These are phyloP conservation scores for Drosophila kepulauana DNA, from an alignment of 1,140 invertebrate species.

Conservation along the genomic window DNA sequence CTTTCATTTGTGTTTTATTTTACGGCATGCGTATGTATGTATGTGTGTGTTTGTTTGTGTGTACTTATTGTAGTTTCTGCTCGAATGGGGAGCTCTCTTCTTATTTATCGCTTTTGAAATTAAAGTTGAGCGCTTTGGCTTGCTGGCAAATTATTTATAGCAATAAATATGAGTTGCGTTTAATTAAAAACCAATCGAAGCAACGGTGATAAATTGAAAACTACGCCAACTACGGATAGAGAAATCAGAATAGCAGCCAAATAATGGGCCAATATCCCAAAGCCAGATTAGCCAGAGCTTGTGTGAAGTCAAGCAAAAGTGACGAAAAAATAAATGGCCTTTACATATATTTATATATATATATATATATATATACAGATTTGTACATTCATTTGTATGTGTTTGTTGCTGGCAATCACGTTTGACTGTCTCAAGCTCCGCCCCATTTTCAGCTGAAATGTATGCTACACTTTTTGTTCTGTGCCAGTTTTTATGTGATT, in stretches of 20 bases:
- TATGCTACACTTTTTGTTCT: constrained; percentile 46
- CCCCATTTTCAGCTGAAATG: constrained; percentile 34
- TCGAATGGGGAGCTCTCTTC: constrained; percentile 43
- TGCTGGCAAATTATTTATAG: constrained; percentile 70
- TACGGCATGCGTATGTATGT: constrained; percentile 42
- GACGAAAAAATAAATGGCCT: constrained; percentile 29
- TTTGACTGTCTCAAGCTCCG: constrained; percentile 35
- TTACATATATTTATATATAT: constrained; percentile 9
- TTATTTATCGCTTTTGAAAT: constrained; percentile 81
- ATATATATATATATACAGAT: constrained; percentile 14
- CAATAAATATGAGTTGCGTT: constrained; percentile 69
- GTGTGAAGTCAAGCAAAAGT: constrained; percentile 20
- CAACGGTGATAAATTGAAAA: constrained; percentile 61
- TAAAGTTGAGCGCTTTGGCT: constrained; percentile 69
- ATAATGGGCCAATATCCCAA: background rate
- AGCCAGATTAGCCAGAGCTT: constrained; percentile 7
- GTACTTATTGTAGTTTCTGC: constrained; percentile 56
- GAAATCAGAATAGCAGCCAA: constrained; percentile 14
- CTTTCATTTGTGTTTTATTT: constrained; percentile 73
- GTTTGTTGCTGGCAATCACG: constrained; percentile 43
- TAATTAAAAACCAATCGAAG: constrained; percentile 56
- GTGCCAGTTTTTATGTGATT: constrained; percentile 12
- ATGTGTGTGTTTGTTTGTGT: constrained; percentile 22
- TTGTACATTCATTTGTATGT: constrained; percentile 37
- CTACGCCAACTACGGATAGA: background rate